These are phyloP conservation scores for Mylabris phalerata DNA, from an alignment of 1,140 invertebrate genomes.

Conservation along the genomic window DNA sequence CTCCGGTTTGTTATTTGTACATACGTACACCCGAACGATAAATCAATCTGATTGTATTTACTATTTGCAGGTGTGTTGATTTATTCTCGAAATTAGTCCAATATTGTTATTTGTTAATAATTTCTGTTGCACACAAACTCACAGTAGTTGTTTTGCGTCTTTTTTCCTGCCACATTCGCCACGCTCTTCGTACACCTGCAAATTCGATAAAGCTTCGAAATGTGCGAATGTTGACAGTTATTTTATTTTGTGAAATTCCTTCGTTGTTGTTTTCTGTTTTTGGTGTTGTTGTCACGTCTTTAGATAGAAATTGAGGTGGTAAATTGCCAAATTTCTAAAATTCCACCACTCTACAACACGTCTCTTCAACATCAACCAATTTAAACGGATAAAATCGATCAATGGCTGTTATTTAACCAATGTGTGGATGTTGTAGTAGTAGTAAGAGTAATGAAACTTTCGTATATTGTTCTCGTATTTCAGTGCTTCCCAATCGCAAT, in stretches of 20 bases:
- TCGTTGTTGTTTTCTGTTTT: too few species aligned
- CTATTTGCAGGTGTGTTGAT: constrained; percentile 8
- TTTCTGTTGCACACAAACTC: too few species aligned
- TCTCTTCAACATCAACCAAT: not conserved
- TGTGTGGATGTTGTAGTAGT: not conserved
- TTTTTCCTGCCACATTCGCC: constrained; percentile 8
- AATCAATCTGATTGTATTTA: constrained; percentile 9
- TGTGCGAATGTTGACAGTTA: too few species aligned
- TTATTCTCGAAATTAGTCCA: constrained; percentile 14
- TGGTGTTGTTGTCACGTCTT: too few species aligned
- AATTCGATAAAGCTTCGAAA: not conserved
- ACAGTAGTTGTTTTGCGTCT: constrained; percentile 3
- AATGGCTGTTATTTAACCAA: not conserved
- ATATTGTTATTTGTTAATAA: not conserved
- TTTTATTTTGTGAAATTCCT: too few species aligned
- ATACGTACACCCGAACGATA: not conserved
- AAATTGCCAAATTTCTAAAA: constrained; percentile 10
- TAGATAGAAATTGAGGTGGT: not conserved
- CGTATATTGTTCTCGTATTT: not conserved
- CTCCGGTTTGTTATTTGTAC: constrained; percentile 9
- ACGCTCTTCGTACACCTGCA: constrained; percentile 1
- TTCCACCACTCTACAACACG: constrained; percentile 1
- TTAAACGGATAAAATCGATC: not conserved
- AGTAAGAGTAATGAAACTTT: constrained; percentile 1
- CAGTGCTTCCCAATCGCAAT: too few species aligned